phyloP scores from a whole-genome alignment of 2,113 vertebrate genomes.

The Struthio camelus region DNA sequence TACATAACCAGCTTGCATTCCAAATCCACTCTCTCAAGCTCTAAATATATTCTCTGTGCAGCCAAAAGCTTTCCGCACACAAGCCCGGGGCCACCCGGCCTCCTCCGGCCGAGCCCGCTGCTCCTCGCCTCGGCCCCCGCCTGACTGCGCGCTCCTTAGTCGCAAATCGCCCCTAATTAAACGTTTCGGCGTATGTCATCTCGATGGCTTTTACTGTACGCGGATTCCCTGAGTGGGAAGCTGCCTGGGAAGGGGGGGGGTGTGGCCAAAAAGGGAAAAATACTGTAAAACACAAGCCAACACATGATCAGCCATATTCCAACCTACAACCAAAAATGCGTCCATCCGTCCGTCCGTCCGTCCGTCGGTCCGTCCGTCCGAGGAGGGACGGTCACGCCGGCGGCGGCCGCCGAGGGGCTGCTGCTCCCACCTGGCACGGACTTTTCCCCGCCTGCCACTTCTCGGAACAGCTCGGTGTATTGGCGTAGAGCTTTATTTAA shows the following conservation, averaged over 20 bases:
- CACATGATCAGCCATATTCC: conserved; percentile 81
- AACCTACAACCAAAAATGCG: conserved; percentile 40
- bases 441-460: not conserved
- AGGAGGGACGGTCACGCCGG: too few relatives aligned
- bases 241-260: conserved; percentile 83
- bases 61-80: conserved; percentile 62
- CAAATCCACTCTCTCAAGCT: conserved; percentile 88
- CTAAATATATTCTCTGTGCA: conserved; percentile 86
- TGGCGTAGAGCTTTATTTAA: not conserved
- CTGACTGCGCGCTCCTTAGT: conserved; percentile 19
- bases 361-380: too few relatives aligned
- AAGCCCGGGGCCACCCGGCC: conserved; percentile 24
- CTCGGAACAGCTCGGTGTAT: not conserved
- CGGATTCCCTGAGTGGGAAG: conserved; percentile 82
- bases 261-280: conserved; percentile 85
- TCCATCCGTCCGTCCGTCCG: conserved; percentile 12
- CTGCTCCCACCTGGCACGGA: not conserved
- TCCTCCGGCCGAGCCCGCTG: not conserved
- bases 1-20: conserved; percentile 97
- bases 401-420: not conserved
- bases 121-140: not conserved
- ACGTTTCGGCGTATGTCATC: conserved; percentile 71
- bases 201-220: conserved; percentile 82
- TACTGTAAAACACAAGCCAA: conserved; percentile 88
- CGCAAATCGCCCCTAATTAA: conserved; percentile 70